These are phyloP conservation scores for Melangyna quadrimaculata DNA, from an alignment of 2,888 invertebrate genomes.

Conservation along the genomic window DNA sequence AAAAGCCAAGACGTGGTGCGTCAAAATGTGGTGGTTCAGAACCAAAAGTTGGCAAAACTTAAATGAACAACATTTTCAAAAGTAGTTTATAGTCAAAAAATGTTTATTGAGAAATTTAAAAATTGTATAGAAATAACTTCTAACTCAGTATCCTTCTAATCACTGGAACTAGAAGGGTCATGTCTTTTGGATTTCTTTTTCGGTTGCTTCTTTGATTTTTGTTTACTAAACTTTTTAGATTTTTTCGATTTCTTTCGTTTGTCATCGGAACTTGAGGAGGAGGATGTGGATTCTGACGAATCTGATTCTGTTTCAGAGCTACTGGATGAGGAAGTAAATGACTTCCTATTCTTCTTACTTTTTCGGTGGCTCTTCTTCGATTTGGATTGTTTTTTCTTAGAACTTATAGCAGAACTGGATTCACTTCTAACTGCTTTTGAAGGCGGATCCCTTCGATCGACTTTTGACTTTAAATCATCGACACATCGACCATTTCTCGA, in stretches of 20 bases:
- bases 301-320: conserved; percentile 51
- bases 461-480: not conserved
- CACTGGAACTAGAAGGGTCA: conserved; percentile 58
- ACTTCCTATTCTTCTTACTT: conserved; percentile 69
- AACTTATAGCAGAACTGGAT: not conserved
- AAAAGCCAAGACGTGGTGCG: conserved; percentile 74
- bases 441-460: not conserved
- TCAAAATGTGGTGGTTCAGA: conserved; percentile 73
- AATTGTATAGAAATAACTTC: not conserved
- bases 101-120: conserved; percentile 15
- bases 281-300: conserved; percentile 60
- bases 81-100: not conserved
- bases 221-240: conserved; percentile 72
- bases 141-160: not conserved
- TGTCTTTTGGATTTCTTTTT: conserved; percentile 71
- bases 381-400: not conserved
- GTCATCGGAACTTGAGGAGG: conserved; percentile 73
- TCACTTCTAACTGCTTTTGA: not conserved
- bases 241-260: conserved; percentile 72
- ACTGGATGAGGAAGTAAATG: conserved; percentile 45
- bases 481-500: not conserved
- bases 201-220: conserved; percentile 34
- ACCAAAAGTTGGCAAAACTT: conserved; percentile 7
- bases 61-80: conserved; percentile 44
- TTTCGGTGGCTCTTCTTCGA: conserved; percentile 29